Conservation (phyloP, 2,888 invertebrate species). For the Leistus spinibarbis region DNA sequence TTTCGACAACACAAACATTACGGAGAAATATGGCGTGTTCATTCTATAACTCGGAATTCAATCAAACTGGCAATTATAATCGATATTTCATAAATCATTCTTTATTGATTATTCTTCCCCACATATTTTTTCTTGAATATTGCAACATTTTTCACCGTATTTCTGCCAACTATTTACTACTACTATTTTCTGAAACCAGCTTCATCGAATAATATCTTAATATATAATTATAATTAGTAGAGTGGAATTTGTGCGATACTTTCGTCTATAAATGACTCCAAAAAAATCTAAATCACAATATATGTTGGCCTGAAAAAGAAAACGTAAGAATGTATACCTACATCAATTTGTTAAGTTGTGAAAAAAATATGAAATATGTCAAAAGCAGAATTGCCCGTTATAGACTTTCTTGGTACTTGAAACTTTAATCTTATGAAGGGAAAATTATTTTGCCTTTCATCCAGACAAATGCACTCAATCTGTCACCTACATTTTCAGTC, state of each 20-base stretch:
- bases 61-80: neutral
- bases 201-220: too few relatives aligned
- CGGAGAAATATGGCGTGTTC: slow-evolving; percentile 16
- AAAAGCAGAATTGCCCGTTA: neutral
- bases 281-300: neutral
- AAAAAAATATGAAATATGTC: neutral
- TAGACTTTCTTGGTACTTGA: neutral
- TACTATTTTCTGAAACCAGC: too few relatives aligned
- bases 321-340: neutral
- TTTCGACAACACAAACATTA: slow-evolving; percentile 15
- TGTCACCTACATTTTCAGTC: neutral
- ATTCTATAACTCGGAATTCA: slow-evolving; percentile 17
- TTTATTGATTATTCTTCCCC: neutral
- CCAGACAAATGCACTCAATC: neutral
- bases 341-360: neutral
- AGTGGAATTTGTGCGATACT: too few relatives aligned
- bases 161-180: too few relatives aligned
- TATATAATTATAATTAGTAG: too few relatives aligned
- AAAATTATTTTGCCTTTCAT: neutral
- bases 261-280: too few relatives aligned
- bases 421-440: neutral
- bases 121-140: neutral
- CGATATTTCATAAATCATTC: neutral
- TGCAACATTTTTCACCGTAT: too few relatives aligned
- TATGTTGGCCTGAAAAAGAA: neutral